These are phyloP conservation scores for Acanthosepion lycidas DNA, from an alignment of 2,888 invertebrate genomes.

Conservation along the genomic window DNA sequence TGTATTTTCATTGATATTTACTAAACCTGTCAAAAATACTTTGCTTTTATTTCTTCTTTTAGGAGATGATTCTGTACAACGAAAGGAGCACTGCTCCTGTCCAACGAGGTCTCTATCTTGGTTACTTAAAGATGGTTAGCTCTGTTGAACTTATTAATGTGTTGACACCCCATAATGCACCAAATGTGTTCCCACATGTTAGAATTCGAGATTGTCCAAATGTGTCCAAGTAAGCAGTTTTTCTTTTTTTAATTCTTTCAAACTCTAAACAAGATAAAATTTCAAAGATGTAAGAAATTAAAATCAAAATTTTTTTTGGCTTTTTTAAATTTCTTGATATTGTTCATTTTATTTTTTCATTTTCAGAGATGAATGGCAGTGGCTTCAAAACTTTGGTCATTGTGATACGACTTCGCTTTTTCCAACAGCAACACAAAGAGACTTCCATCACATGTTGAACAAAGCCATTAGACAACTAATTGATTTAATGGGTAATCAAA, in stretches of 20 bases:
- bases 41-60: slow-evolving; percentile 56
- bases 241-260: not conserved
- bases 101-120: slow-evolving; percentile 91
- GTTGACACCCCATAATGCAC: slow-evolving; percentile 91
- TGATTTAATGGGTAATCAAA: slow-evolving; percentile 67
- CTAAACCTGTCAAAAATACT: not conserved
- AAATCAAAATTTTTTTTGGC: not conserved
- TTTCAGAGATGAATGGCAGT: slow-evolving; percentile 95
- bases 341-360: not conserved
- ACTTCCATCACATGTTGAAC: slow-evolving; percentile 73
- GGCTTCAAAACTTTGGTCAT: slow-evolving; percentile 80
- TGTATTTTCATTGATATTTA: too few relatives aligned
- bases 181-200: slow-evolving; percentile 95
- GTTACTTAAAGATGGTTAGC: slow-evolving; percentile 96
- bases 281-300: not conserved
- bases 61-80: slow-evolving; percentile 81
- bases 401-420: slow-evolving; percentile 53
- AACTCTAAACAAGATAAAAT: not conserved
- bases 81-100: slow-evolving; percentile 89
- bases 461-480: slow-evolving; percentile 71
- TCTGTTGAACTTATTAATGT: slow-evolving; percentile 95
- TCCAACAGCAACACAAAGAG: slow-evolving; percentile 68
- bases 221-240: slow-evolving; percentile 86
- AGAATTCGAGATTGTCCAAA: slow-evolving; percentile 95
- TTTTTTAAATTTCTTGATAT: not conserved